Evolutionary conservation across 2,888 invertebrate species (phyloP).

Genomic region (Xanthia togata): DNA sequence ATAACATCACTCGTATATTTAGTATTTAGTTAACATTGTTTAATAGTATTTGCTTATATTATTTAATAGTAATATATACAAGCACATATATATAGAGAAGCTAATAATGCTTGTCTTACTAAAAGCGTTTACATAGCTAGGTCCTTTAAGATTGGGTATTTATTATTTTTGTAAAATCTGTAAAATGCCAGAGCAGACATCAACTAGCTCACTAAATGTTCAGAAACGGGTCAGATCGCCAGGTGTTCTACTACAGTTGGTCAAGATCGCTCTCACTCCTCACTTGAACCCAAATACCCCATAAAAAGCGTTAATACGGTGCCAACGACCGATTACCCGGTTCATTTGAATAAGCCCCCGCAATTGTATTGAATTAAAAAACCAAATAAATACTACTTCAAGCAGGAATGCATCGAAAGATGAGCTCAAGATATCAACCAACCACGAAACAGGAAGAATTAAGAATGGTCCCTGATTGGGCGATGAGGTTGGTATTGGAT

Average conservation of each 20-base stretch:
- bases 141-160: not conserved
- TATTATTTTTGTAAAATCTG: not conserved
- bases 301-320: constrained; percentile 75
- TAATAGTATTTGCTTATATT: no score
- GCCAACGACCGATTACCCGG: constrained; percentile 79
- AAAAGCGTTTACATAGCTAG: not conserved
- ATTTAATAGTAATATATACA: no score
- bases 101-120: not conserved
- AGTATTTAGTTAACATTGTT: no score
- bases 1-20: not conserved
- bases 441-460: constrained; percentile 54
- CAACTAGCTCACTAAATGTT: not conserved
- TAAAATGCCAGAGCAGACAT: not conserved
- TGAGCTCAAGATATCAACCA: constrained; percentile 62
- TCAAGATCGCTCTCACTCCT: constrained; percentile 53
- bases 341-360: constrained; percentile 82
- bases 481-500: constrained; percentile 47
- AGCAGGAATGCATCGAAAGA: constrained; percentile 62
- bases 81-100: no score
- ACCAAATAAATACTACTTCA: constrained; percentile 63
- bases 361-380: constrained; percentile 76
- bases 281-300: constrained; percentile 61
- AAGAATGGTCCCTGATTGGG: constrained; percentile 52
- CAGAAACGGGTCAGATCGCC: not conserved
- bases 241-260: not conserved